Base-by-base conservation (phyloP, 2,888 invertebrate genomes). In the Neoitamus cyanurus region DNA sequence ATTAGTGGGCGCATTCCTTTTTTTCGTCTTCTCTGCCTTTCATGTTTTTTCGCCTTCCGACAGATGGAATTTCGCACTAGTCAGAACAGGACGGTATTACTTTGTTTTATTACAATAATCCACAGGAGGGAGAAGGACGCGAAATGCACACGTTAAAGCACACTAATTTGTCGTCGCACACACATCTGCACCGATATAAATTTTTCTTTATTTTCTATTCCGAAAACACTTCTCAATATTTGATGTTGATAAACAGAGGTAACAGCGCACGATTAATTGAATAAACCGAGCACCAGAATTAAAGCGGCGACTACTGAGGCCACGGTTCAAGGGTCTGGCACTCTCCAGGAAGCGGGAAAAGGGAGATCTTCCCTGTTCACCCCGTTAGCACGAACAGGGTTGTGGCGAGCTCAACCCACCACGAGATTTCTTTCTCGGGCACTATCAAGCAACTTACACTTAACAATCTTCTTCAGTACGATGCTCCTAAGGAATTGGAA, bases 161-260 rank as follows among this genome's bases (percentile, higher is more conserved):
- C 58, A 58, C 58, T 58, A 58, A 58, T 58, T 58, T 58, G 20
- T 11, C 20, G 6, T 6, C 34, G 70, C 28, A 70, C 70, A 70
- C 70, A 70, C 70, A 70, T 31, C 7, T 2, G 70, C 31, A 70
- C 28, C 30, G n/a, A 31, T 20, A 78, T 31, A 78, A 48, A 58
- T 78, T 78, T 78, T 31, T 46, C 48, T 78, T 78, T 58, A 48
- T 31, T 48, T 58, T 58, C 48, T 31, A 30, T 48, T 78, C 25
- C 13, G 48, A 48, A 48, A 78, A 37, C 31, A 48, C 48, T 42
- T 75, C 25, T 15, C 78, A 78, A 78, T 78, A 42, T 48, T 78
- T 31, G 30, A 78, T 78, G 78, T 78, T 78, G 78, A 78, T 78
- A 78, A 78, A 78, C 78, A 78, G 31, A 70, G 58, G 58, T 58